Conservation (phyloP, 2,888 invertebrate genomes). For the Fabriciana adippe region DNA sequence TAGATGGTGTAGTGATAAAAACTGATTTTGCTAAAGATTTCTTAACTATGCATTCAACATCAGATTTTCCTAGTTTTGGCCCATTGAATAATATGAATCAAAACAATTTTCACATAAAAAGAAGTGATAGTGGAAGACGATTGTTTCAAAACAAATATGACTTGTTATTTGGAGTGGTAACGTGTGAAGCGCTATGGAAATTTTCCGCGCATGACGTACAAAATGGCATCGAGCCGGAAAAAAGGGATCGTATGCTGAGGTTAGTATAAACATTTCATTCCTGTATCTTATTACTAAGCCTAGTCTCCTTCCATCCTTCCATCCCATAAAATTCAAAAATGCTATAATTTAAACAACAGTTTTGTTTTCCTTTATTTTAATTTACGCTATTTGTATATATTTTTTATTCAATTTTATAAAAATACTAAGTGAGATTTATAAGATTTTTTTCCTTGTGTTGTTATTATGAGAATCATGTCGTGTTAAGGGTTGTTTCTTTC, state of each 20-base stretch:
- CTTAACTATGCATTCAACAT: slow-evolving; percentile 86
- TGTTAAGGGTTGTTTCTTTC: slow-evolving; percentile 21
- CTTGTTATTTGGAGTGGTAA: slow-evolving; percentile 94
- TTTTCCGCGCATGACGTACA: slow-evolving; percentile 92
- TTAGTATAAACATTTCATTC: slow-evolving; percentile 40
- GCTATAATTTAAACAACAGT: too few relatives aligned
- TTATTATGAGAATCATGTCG: slow-evolving; percentile 15
- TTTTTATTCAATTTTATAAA: too few relatives aligned
- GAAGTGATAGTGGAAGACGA: slow-evolving; percentile 83
- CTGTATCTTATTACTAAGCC: too few relatives aligned
- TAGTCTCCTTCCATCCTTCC: too few relatives aligned
- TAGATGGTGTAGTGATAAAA: slow-evolving; percentile 96
- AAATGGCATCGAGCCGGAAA: slow-evolving; percentile 93
- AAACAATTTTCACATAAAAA: slow-evolving; percentile 82
- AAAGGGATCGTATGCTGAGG: slow-evolving; percentile 91
- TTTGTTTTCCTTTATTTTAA: too few relatives aligned
- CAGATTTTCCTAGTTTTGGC: slow-evolving; percentile 84
- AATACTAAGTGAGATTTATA: too few relatives aligned
- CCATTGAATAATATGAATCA: slow-evolving; percentile 81
- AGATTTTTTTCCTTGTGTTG: slow-evolving; percentile 1
- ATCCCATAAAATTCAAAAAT: too few relatives aligned
- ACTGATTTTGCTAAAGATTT: slow-evolving; percentile 92
- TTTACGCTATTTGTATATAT: too few relatives aligned
- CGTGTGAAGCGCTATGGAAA: slow-evolving; percentile 95
- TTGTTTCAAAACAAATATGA: slow-evolving; percentile 87